phyloP scores from a whole-genome alignment of 2,797 vertebrate genomes.

The Oreochromis grahami region DNA sequence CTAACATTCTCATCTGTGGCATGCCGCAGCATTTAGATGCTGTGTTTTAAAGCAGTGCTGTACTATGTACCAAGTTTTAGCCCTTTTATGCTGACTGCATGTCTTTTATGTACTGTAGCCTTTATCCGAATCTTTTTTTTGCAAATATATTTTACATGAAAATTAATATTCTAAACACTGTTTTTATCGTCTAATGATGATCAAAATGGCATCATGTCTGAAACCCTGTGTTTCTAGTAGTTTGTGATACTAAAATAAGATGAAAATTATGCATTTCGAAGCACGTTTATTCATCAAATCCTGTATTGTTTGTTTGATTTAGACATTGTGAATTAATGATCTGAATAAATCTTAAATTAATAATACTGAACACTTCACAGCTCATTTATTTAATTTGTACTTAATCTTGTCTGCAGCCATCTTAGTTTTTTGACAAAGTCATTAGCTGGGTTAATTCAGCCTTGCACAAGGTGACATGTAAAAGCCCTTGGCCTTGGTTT shows the following conservation, averaged over 20 bases:
- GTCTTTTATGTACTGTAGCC: constrained; percentile 51
- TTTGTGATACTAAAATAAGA: constrained; percentile 44
- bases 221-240: constrained; percentile 5
- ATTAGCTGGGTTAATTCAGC: constrained; percentile 20
- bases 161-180: constrained; percentile 20
- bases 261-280: constrained; percentile 61
- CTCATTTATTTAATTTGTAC: constrained; percentile 15
- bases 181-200: constrained; percentile 1
- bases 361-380: constrained; percentile 3
- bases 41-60: not conserved
- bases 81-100: constrained; percentile 59
- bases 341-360: constrained; percentile 83
- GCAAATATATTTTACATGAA: constrained; percentile 42
- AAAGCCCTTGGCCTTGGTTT: constrained; percentile 20
- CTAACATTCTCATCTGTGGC: constrained; percentile 18
- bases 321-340: constrained; percentile 70
- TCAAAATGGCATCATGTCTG: constrained; percentile 8
- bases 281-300: constrained; percentile 74
- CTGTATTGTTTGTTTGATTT: constrained; percentile 74
- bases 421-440: not conserved
- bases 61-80: not conserved
- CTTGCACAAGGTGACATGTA: constrained; percentile 45
- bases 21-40: constrained; percentile 33
- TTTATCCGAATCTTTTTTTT: constrained; percentile 47
- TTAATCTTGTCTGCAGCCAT: not conserved